Evolutionary conservation across 1,140 invertebrate species (phyloP).

Genomic region (Drosophila rufa): DNA sequence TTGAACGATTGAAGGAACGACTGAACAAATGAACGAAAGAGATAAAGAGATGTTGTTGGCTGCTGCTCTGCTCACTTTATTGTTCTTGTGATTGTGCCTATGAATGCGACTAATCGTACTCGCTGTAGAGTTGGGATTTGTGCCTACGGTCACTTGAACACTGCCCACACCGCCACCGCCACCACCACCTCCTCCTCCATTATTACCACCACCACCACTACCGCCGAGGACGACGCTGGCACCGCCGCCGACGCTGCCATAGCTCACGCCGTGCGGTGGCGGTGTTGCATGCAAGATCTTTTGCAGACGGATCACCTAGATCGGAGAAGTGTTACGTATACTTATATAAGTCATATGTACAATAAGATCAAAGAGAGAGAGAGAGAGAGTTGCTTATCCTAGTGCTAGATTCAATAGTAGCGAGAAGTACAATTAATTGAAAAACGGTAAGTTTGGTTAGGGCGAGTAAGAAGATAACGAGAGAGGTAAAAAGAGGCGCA

Average conservation of each 20-base stretch:
- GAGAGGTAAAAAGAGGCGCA: conserved; percentile 13
- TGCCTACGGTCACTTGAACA: conserved; percentile 84
- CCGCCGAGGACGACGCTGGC: conserved; percentile 44
- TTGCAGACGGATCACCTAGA: conserved; percentile 84
- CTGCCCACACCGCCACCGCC: conserved; percentile 67
- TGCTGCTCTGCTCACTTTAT: conserved; percentile 84
- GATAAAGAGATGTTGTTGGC: conserved; percentile 48
- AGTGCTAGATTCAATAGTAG: conserved; percentile 35
- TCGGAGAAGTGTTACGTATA: conserved; percentile 69
- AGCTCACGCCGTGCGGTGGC: conserved; percentile 75
- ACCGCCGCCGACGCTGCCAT: conserved; percentile 65
- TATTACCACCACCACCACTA: conserved; percentile 15
- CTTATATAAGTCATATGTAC: conserved; percentile 48
- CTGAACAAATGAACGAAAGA: conserved; percentile 45
- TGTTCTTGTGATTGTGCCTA: conserved; percentile 84
- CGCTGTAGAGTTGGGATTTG: conserved; percentile 81
- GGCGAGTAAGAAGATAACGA: conserved; percentile 17
- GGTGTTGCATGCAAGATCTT: conserved; percentile 85
- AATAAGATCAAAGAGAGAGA: conserved; percentile 7
- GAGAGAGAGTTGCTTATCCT: conserved; percentile 27
- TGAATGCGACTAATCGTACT: conserved; percentile 85
- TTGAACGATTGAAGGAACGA: conserved; percentile 38
- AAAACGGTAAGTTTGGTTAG: conserved; percentile 19
- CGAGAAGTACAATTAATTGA: conserved; percentile 21
- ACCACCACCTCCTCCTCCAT: conserved; percentile 26